These are phyloP conservation scores for Furcula furcula DNA, from an alignment of 2,888 invertebrate species.

Conservation along the genomic window DNA sequence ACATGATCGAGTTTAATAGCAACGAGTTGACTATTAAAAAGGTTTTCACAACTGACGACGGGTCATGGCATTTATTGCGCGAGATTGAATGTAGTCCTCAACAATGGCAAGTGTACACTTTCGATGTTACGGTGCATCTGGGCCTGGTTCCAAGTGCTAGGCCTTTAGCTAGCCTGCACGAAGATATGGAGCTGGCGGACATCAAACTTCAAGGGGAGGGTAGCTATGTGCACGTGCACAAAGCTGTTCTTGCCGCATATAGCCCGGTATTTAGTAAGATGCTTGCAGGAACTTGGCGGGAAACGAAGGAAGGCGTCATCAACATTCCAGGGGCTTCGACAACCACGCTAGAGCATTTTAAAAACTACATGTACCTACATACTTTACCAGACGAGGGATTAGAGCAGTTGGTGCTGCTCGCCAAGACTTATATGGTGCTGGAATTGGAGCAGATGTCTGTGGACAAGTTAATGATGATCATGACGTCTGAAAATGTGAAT, in stretches of 20 bases:
- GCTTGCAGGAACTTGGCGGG: slow-evolving; percentile 49
- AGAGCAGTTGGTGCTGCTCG: slow-evolving; percentile 40
- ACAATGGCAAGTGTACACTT: slow-evolving; percentile 35
- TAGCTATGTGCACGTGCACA: slow-evolving; percentile 47
- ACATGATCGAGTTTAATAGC: slow-evolving; percentile 38
- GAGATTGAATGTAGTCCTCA: too few relatives aligned
- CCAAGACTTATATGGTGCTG: slow-evolving; percentile 50
- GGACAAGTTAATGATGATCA: slow-evolving; percentile 29
- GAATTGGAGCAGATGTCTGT: slow-evolving; percentile 49
- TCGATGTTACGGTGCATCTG: slow-evolving; percentile 38
- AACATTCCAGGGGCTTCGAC: slow-evolving; percentile 41
- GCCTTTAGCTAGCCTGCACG: slow-evolving; percentile 37
- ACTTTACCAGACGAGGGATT: slow-evolving; percentile 1
- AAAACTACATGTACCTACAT: slow-evolving; percentile 48
- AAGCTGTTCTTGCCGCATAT: slow-evolving; percentile 44
- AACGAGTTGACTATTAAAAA: slow-evolving; percentile 35
- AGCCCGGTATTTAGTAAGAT: slow-evolving; percentile 50
- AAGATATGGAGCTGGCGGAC: slow-evolving; percentile 49
- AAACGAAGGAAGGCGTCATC: slow-evolving; percentile 40
- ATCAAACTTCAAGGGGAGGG: slow-evolving; percentile 48
- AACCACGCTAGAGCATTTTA: slow-evolving; percentile 42
- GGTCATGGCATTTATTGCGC: slow-evolving; percentile 43
- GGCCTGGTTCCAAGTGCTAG: slow-evolving; percentile 32
- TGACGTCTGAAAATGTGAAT: slow-evolving; percentile 6
- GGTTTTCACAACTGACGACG: slow-evolving; percentile 42